Conservation (phyloP, 2,888 invertebrate species). For the Cheilosia impressa region DNA sequence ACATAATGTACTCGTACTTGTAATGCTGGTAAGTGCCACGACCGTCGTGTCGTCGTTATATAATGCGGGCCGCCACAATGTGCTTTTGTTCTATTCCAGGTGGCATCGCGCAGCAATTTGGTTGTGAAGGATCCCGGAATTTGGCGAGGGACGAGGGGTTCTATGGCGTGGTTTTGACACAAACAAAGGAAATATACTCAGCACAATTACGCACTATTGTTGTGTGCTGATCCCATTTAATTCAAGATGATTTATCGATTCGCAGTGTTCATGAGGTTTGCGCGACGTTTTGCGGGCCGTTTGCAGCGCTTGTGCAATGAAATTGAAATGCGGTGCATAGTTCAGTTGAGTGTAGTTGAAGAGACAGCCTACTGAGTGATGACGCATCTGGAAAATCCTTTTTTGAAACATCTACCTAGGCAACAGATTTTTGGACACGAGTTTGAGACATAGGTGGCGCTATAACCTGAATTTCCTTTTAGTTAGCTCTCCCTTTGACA, state of each 20-base stretch:
- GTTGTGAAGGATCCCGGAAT: conserved; percentile 54
- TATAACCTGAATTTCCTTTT: too few species aligned
- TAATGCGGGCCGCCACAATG: conserved; percentile 45
- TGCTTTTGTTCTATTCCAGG: conserved; percentile 69
- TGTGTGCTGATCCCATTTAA: conserved; percentile 61
- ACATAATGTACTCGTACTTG: conserved; percentile 49
- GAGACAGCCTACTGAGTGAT: neutral
- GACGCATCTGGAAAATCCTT: too few species aligned
- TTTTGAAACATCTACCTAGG: too few species aligned
- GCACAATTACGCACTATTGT: conserved; percentile 71
- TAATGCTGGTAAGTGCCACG: conserved; percentile 33
- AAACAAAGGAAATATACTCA: conserved; percentile 65
- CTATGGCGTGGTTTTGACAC: conserved; percentile 42
- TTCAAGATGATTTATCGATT: conserved; percentile 68
- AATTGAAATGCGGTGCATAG: too few species aligned
- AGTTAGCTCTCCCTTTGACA: too few species aligned
- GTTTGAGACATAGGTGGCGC: too few species aligned
- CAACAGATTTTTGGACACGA: too few species aligned
- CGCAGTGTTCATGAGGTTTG: too few species aligned
- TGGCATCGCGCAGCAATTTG: conserved; percentile 11
- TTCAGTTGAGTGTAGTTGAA: neutral
- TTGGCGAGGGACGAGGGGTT: neutral
- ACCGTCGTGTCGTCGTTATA: conserved; percentile 46
- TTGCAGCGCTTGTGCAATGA: neutral
- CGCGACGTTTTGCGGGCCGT: neutral